A percentile compares a stretch with the other conserved stretches of the same genome.
Conservation (phyloP, 2,888 invertebrate species). For the Laspeyria flexula region DNA sequence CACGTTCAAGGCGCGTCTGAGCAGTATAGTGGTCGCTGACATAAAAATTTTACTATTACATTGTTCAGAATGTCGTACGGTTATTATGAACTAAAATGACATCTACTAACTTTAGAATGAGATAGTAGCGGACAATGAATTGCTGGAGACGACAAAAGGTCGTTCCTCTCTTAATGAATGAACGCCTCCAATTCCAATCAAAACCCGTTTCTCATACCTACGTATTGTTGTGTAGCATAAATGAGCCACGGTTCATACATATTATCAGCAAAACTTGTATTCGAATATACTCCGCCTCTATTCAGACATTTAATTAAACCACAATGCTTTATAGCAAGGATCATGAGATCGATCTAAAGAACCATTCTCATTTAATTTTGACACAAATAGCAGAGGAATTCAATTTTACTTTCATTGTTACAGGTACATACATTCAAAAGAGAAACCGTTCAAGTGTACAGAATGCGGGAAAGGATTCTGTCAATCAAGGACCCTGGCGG, state of each 20-base stretch:
- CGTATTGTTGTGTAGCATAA: conserved; percentile 56
- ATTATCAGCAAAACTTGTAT: conserved; percentile 64
- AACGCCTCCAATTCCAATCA: conserved; percentile 55
- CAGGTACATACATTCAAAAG: conserved; percentile 99
- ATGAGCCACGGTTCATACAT: conserved; percentile 55
- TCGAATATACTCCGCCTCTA: conserved; percentile 67
- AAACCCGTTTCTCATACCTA: conserved; percentile 53
- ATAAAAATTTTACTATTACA: conserved; percentile 61
- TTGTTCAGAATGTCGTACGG: conserved; percentile 54
- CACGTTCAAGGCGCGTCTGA: conserved; percentile 81
- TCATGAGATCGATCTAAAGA: conserved; percentile 61
- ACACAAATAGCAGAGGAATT: conserved; percentile 45
- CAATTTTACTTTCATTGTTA: conserved; percentile 71
- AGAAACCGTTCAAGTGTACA: conserved; percentile 98
- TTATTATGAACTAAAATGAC: conserved; percentile 38
- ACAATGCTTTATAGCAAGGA: conserved; percentile 67
- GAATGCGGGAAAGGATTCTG: conserved; percentile 99
- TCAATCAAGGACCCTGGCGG: conserved; percentile 97
- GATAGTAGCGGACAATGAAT: conserved; percentile 32
- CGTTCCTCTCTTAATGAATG: conserved; percentile 50
- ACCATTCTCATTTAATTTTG: conserved; percentile 39
- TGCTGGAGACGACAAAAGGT: conserved; percentile 37
- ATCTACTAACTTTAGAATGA: conserved; percentile 29
- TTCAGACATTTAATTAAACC: conserved; percentile 77
- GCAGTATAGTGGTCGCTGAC: conserved; percentile 62